Base-by-base conservation (phyloP, 1,140 invertebrate genomes). In the Neuroterus valhalla region DNA sequence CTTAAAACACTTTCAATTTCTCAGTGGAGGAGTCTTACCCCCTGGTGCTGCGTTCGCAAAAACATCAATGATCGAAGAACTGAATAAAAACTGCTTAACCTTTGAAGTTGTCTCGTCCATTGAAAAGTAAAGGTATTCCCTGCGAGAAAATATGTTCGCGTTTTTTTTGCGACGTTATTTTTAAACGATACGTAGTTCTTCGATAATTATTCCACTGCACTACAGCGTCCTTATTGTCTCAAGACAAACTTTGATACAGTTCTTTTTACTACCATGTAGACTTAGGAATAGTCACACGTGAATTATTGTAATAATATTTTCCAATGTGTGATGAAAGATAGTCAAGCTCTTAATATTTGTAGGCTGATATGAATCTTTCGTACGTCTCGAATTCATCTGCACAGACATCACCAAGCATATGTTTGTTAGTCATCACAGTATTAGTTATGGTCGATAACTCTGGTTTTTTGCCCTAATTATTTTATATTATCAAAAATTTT, bases 1-100 rank as follows among this genome's bases (percentile, higher is more conserved):
- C 6, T 45, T 55, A 71, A 50, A 11, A 23, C 44, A 71, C 14
- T 52, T 38, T 21, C 50, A 70, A 31, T 55, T 50, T 86, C 89
- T 68, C 79, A 92, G 91, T 12, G 89, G 91, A 10, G 91, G 91
- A 43, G 91, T 92, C 3, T 44, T 92, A 14, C 79, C 91, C 15
- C 88, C 91, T 38, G 91, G 90, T 15, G 86, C 88, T 26, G 91
- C 91, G 14, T 92, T 95, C 87, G 85, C 83, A 1, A 92, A 94
- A 70, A 95, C 94, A 2, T 90, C 87, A 14, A 83, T 95, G 11
- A 91, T 94, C 10, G 89, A 94, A 21, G 86, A 92, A 52, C 88
- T 95, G 2, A 86, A 90, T 45, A 91, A 93, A 68, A 90, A 93
- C 78, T 91, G 92, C 45, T 73, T 95, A 10, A 93, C 87, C 50